Base-by-base conservation (phyloP, 2,797 vertebrate species). In the Phaenicophaeus curvirostris region DNA sequence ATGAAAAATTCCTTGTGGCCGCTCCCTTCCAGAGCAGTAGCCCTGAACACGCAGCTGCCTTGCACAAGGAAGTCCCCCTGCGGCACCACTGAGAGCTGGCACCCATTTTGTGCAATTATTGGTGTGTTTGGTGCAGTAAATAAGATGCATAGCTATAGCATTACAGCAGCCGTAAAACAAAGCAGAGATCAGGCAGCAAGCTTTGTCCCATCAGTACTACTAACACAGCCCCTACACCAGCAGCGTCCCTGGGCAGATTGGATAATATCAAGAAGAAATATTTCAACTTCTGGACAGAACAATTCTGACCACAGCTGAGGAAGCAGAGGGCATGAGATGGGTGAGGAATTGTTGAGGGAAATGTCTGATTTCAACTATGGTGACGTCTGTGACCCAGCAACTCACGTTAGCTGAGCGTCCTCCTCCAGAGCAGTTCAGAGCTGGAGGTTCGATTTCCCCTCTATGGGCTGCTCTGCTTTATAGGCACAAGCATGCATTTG, bases 181-280 rank as follows among this genome's bases (percentile, higher is more conserved):
- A 24, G 25, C 21, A 33, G 46, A 51, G n/a, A 33, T n/a, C 7
- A 21, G 27, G 20, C 19, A 19, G 33, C 11, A 12, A 54, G 37
- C 41, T 42, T 77, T 31, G 35, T 46, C 55, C 41, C 59, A n/a
- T 13, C 18, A 1, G 15, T 16, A 9, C 37, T 18, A n/a, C 44
- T 58, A 71, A 63, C 30, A 24, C 15, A 31, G 76, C 59, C 35
- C 3, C 0, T 30, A 12, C 5, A 24, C 13, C 63, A 65, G 48
- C 54, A 53, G 16, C 0, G 11, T 25, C 53, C 41, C 53, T 7
- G 39, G 39, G 42, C 1, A 1, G 25, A 4, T 0, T 48, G 24
- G 27, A 23, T 27, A 27, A 37, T 1, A 3, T 33, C 51, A 55
- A 21, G 39, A 48, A 39, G 24, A 65, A 79, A 44, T 9, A n/a